A percentile compares a stretch with the other conserved stretches of the same genome.
These are phyloP conservation scores for Dermochelys coriacea DNA, from an alignment of 2,797 vertebrate species.

Conservation along the genomic window DNA sequence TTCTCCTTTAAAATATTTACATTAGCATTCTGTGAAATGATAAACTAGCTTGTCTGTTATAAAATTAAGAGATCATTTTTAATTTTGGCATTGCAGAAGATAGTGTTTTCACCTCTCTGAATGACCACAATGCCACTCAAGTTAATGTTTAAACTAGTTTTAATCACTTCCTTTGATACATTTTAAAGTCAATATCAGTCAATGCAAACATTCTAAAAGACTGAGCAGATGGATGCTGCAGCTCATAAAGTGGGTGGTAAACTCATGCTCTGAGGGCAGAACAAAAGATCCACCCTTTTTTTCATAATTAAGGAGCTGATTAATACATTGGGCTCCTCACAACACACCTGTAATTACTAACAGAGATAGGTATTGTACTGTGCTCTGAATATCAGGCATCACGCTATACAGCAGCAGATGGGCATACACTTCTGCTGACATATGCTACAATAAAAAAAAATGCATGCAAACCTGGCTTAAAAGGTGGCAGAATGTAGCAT, in stretches of 20 bases:
- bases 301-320: conserved; percentile 82
- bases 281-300: conserved; percentile 84
- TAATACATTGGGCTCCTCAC: conserved; percentile 74
- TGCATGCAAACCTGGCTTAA: conserved; percentile 79
- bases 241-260: conserved; percentile 78
- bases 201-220: conserved; percentile 83
- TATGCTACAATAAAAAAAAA: conserved; percentile 83
- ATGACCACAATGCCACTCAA: conserved; percentile 70
- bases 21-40: neutral
- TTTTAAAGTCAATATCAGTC: conserved; percentile 81
- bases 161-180: conserved; percentile 83
- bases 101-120: conserved; percentile 67
- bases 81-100: conserved; percentile 67
- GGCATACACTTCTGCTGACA: conserved; percentile 84
- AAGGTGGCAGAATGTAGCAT: conserved; percentile 73
- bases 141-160: conserved; percentile 88
- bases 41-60: neutral
- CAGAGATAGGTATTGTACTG: conserved; percentile 81
- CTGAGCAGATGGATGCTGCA: conserved; percentile 84
- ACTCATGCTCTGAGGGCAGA: conserved; percentile 58
- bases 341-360: conserved; percentile 89
- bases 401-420: conserved; percentile 85
- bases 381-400: conserved; percentile 74
- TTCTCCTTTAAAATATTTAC: neutral
- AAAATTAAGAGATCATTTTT: conserved; percentile 47